Evolutionary conservation across 2,113 vertebrate species (phyloP), one percentile per base, ranked within the genome.

Genomic region (Laterallus jamaicensis): DNA sequence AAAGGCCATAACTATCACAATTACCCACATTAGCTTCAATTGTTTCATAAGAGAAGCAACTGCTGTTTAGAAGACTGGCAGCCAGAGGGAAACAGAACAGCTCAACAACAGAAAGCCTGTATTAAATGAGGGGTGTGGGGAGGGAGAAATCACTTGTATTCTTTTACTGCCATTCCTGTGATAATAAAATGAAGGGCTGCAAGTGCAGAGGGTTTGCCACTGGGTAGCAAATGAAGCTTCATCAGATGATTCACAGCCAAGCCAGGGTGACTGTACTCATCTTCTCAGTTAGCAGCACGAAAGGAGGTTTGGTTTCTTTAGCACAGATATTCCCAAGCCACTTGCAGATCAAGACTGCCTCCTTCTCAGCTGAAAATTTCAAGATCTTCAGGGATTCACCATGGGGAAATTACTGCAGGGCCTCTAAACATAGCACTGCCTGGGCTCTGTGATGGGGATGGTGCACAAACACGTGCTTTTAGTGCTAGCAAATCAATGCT

Each of bases 41-140:
- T 96, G 87, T 93, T 97, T 94, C 42, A 9, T 90, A 85, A 87
- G 86, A 93, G 87, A 97, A 96, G 95, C 88, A 96, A 93, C 88
- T 94, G 91, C 74, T 96, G 76, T 97, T 97, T 96, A 95, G 93
- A 93, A 97, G 88, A 82, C 73, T 92, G 76, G 56, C 90, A 85
- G 79, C 79, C 96, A 92, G 37, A 82, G 76, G 90, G 62, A 95
- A 97, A 97, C 80, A 93, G 96, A 98, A 87, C 87, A 97, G 92
- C 93, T 32, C n/a, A 54, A 88, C 76, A 85, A 90, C 90, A 88
- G 91, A 94, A 97, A 93, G 50, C 58, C 60, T 88, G 50, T 78
- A 93, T 87, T 93, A 97, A 94, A 79, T 39, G 62, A 93, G 50
- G 71, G 7, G 49, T 8, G 56, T 9, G 60, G 56, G 10, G 60